Evolutionary conservation across 2,888 invertebrate species (phyloP).

Genomic region (Alloplasta piceator): DNA sequence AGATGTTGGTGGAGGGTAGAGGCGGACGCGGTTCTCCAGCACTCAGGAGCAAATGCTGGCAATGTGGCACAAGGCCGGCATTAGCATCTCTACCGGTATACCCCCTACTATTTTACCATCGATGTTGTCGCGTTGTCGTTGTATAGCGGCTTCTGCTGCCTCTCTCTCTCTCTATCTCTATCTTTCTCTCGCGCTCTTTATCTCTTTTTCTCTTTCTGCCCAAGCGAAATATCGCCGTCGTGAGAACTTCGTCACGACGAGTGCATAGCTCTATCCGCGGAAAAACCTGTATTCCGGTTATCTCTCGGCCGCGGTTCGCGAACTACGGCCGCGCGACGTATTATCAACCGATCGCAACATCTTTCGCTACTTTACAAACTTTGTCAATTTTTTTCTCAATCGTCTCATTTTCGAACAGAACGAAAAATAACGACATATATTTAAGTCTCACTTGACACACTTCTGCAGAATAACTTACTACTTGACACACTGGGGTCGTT

Average conservation of each 20-base stretch:
- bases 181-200: background rate
- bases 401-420: no score
- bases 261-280: constrained; percentile 79
- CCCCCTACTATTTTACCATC: constrained; percentile 76
- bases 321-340: constrained; percentile 23
- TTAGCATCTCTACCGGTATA: constrained; percentile 84
- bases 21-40: constrained; percentile 64
- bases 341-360: no score
- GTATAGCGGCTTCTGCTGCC: constrained; percentile 49
- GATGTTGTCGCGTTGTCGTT: constrained; percentile 52
- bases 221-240: constrained; percentile 38
- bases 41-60: constrained; percentile 75
- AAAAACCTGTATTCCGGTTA: constrained; percentile 81
- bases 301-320: constrained; percentile 69
- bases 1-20: constrained; percentile 60
- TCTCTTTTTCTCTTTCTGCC: background rate
- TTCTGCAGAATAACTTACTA: no score
- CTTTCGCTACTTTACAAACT: no score
- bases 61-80: constrained; percentile 83
- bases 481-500: no score
- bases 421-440: no score
- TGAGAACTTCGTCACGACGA: constrained; percentile 52
- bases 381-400: no score
- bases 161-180: background rate
- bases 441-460: no score